These are phyloP conservation scores for Oriolus oriolus DNA, from an alignment of 2,113 vertebrate genomes.

Conservation along the genomic window DNA sequence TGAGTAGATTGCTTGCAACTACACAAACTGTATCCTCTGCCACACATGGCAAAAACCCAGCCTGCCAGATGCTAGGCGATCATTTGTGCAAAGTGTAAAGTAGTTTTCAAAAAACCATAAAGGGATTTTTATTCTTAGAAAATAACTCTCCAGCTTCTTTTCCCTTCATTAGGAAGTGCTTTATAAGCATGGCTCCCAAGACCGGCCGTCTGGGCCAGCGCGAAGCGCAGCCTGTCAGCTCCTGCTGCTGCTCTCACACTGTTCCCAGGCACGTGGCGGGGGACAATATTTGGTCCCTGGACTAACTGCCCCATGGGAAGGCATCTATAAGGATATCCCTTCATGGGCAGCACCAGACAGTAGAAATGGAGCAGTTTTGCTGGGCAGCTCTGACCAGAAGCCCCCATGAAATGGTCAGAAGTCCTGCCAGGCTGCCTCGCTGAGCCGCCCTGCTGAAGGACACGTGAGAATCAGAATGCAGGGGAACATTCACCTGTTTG, in stretches of 20 bases:
- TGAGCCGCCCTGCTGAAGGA: accelerated
- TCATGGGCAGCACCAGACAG: neutral
- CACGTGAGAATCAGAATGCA: accelerated
- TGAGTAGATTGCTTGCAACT: slow-evolving; percentile 52
- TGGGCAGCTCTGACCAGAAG: neutral
- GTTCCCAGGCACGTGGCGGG: accelerated
- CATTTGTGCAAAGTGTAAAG: slow-evolving; percentile 38
- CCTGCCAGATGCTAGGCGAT: slow-evolving; percentile 52
- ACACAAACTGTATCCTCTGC: slow-evolving; percentile 53
- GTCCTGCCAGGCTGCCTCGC: neutral
- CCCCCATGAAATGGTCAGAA: neutral
- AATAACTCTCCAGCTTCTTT: slow-evolving; percentile 28
- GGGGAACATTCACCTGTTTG: too few relatives aligned
- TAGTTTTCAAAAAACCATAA: slow-evolving; percentile 24
- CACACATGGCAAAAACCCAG: slow-evolving; percentile 31
- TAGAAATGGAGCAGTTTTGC: accelerated
- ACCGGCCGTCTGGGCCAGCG: neutral
- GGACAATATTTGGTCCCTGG: neutral
- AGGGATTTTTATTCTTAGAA: slow-evolving; percentile 59
- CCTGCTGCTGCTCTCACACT: neutral
- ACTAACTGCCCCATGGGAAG: neutral
- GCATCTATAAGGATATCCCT: neutral
- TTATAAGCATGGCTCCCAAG: neutral
- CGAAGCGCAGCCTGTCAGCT: neutral
- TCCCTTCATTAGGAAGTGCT: slow-evolving; percentile 10